phyloP scores from a whole-genome alignment of 2,888 invertebrate genomes.

The Dexiosoma caninum region DNA sequence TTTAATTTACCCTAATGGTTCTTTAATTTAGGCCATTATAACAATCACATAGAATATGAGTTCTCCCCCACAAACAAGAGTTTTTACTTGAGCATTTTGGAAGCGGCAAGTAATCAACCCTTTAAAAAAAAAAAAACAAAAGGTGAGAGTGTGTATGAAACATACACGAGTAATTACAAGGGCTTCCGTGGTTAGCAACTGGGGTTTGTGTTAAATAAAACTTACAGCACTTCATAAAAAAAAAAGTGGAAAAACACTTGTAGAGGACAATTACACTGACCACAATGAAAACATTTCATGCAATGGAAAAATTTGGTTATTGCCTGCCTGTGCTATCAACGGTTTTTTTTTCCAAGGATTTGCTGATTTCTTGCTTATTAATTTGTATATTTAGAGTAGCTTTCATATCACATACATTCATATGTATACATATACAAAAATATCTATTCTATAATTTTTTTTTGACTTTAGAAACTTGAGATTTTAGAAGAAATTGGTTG shows the following conservation, averaged over 20 bases:
- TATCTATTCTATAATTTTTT: too few species aligned
- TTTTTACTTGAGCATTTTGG: not conserved
- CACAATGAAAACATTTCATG: too few species aligned
- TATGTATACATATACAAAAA: too few species aligned
- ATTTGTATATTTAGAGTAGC: too few species aligned
- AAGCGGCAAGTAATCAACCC: constrained; percentile 40
- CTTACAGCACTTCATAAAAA: constrained; percentile 21
- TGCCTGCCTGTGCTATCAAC: too few species aligned
- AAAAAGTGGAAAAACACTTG: not conserved
- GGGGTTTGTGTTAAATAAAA: constrained; percentile 25
- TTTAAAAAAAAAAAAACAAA: constrained; percentile 20
- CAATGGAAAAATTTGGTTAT: too few species aligned
- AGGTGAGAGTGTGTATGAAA: constrained; percentile 3
- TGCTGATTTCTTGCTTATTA: not conserved
- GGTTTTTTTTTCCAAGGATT: not conserved
- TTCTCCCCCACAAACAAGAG: constrained; percentile 36
- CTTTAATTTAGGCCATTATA: constrained; percentile 77
- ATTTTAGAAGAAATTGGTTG: too few species aligned
- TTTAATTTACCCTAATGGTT: constrained; percentile 78
- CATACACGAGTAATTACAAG: not conserved
- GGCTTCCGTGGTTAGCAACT: constrained; percentile 27
- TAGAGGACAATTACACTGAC: not conserved
- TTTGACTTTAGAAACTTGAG: too few species aligned
- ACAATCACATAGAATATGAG: constrained; percentile 69
- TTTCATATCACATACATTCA: too few species aligned